These are phyloP conservation scores for Tiliqua scincoides DNA, from an alignment of 2,113 vertebrate species.

Conservation along the genomic window DNA sequence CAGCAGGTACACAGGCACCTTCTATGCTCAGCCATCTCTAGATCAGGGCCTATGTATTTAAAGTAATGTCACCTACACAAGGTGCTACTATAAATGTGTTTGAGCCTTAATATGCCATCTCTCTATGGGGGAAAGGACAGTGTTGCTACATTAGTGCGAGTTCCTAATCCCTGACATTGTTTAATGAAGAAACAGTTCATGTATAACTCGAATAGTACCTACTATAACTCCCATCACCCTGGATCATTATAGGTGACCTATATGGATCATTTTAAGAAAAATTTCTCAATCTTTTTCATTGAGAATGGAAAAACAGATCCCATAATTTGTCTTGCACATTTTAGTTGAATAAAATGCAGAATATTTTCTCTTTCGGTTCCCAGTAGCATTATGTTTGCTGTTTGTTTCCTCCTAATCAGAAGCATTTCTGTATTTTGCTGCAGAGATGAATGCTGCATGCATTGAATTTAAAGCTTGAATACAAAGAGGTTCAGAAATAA, in stretches of 20 bases:
- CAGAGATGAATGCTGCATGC: not conserved
- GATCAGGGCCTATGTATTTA: too few relatives aligned
- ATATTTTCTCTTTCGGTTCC: not conserved
- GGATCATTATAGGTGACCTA: too few relatives aligned
- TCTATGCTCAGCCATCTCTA: too few relatives aligned
- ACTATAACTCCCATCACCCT: too few relatives aligned
- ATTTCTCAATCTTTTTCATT: not conserved
- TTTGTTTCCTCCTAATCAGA: not conserved
- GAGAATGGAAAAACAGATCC: not conserved
- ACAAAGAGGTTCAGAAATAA: not conserved
- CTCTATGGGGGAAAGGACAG: too few relatives aligned
- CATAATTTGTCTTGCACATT: not conserved
- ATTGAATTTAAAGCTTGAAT: conserved; percentile 13
- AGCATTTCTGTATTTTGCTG: conserved; percentile 4
- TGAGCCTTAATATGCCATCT: not conserved
- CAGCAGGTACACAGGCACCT: not conserved
- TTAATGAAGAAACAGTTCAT: too few relatives aligned
- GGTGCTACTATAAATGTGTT: too few relatives aligned
- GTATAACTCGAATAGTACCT: too few relatives aligned
- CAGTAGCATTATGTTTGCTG: not conserved
- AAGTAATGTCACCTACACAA: too few relatives aligned
- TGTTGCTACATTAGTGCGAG: too few relatives aligned
- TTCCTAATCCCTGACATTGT: too few relatives aligned
- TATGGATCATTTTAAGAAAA: too few relatives aligned
- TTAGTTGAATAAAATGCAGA: not conserved